Conservation (phyloP, 2,797 vertebrate genomes). For the Cottoperca gobio region DNA sequence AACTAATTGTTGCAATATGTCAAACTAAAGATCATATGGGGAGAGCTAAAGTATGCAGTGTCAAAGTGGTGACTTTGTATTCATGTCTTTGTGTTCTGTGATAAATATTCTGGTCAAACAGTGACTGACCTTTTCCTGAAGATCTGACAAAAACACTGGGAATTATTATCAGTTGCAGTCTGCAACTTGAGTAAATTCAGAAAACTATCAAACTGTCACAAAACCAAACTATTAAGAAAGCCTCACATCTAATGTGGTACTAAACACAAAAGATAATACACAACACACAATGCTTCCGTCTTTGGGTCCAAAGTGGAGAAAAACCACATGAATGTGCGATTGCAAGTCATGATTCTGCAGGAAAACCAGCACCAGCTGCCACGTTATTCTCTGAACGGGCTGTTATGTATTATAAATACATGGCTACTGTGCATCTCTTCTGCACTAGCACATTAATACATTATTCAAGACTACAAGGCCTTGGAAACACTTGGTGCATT, state of each 20-base stretch:
- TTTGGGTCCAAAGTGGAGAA: constrained; percentile 19
- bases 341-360: constrained; percentile 25
- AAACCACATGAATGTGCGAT: constrained; percentile 15
- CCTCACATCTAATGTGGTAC: not conserved
- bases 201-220: not conserved
- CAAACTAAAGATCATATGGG: constrained; percentile 6
- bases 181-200: not conserved
- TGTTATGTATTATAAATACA: constrained; percentile 52
- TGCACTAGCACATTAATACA: constrained; percentile 38
- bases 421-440: constrained; percentile 45
- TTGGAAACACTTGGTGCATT: constrained; percentile 26
- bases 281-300: not conserved
- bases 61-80: not conserved
- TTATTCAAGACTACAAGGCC: constrained; percentile 45
- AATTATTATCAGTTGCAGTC: not conserved
- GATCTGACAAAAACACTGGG: not conserved
- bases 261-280: not conserved
- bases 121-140: not conserved
- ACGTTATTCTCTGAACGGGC: constrained; percentile 19
- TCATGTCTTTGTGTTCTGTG: not conserved
- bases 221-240: not conserved
- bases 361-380: constrained; percentile 40
- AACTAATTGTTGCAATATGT: constrained; percentile 47
- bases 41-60: not conserved
- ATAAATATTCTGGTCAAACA: constrained; percentile 17